Base-by-base conservation (phyloP, 53 echinoderm and acorn worm genomes). In the Echinometra lucunter region DNA sequence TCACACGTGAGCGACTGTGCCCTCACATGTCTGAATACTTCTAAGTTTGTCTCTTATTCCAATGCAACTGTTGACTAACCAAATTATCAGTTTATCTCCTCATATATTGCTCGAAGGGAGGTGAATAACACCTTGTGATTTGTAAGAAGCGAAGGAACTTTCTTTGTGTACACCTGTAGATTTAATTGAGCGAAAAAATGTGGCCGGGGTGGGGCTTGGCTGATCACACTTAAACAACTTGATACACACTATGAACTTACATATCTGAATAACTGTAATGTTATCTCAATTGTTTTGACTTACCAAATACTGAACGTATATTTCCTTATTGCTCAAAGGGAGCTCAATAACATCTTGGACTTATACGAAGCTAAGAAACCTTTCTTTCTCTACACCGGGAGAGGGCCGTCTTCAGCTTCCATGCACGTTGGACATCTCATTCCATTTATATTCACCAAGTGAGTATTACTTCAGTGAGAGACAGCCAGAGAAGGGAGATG, bases 381-480 rank as follows among this genome's bases (percentile, higher is more conserved):
- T 1, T 98, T 98, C 93, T 98, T 97, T 53, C 95, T 98, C 25
- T 98, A 98, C 95, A 98, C 98, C 5, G 98, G 97, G 12, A 74
- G 98, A 88, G 97, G 97, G 37, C 98, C 98, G 27, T 97, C 98
- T 4, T 97, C 97, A 66, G 93, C 95, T 47, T 95, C 98, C 1
- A 97, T 98, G 97, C 97, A 98, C 74, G 49, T 97, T 35, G 98
- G 98, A 19, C 98, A 98, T 94, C 95, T 98, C 6, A 97, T 98
- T 37, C 98, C 97, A 25, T 98, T 98, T 92, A 89, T 98, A 91
- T 97, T 98, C 89, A 98, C 98, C 91, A 98, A 98, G 98, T 98
- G 93, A 97, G 98, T 94, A 47, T 83, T 5, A 13, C 5, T 53
- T 49, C 4, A 49, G 9, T 13, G 53, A 53, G 53, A 53, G 53